Evolutionary conservation across 2,113 vertebrate genomes (phyloP).

Genomic region (Nothobranchius kuhntae): DNA sequence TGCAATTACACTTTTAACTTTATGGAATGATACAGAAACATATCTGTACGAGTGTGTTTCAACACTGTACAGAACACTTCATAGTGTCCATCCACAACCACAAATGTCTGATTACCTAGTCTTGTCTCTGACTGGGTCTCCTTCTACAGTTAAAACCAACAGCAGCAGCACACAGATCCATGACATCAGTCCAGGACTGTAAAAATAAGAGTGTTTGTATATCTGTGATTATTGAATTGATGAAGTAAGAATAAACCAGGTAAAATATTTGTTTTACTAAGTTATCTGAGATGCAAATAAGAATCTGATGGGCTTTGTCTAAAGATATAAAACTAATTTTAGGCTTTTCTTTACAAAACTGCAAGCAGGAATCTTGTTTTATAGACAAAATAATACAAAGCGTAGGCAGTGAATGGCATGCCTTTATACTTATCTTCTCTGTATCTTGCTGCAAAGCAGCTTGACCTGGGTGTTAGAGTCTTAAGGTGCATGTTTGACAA

Average conservation of each 20-base stretch:
- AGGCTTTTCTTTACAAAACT: background rate
- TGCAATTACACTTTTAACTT: slow-evolving; percentile 14
- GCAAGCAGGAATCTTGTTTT: background rate
- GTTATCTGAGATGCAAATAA: background rate
- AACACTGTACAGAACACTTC: too few species aligned
- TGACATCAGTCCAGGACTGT: slow-evolving; percentile 19
- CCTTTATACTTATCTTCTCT: background rate
- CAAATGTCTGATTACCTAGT: background rate
- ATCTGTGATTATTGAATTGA: slow-evolving; percentile 1
- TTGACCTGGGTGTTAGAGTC: slow-evolving; percentile 15
- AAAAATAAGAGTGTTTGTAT: slow-evolving; percentile 21
- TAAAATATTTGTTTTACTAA: too few species aligned
- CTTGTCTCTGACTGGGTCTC: background rate
- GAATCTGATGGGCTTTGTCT: too few species aligned
- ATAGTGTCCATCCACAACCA: too few species aligned
- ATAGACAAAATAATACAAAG: background rate
- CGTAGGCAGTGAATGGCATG: background rate
- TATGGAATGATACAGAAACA: background rate
- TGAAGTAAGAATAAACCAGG: too few species aligned
- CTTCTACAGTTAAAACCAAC: slow-evolving; percentile 1
- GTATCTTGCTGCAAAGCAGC: background rate
- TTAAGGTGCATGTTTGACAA: slow-evolving; percentile 35
- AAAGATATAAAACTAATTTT: background rate
- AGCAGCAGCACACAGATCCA: slow-evolving; percentile 10
- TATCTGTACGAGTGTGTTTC: too few species aligned